Evolutionary conservation across 2,888 invertebrate species (phyloP), one percentile per base, ranked within the genome.

Genomic region (Neria commutata): DNA sequence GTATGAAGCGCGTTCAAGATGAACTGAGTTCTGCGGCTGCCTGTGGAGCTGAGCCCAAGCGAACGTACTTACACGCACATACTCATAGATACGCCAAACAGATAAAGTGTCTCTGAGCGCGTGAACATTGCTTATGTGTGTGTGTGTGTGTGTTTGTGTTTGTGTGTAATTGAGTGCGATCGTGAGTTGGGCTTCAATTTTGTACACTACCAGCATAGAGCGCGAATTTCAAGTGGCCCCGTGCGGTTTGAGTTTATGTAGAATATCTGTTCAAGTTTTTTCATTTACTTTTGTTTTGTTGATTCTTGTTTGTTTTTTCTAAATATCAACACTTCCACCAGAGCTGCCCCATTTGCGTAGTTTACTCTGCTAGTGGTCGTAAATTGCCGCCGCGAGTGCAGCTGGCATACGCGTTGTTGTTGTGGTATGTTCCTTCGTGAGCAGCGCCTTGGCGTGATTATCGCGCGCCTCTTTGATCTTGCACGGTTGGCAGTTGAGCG

Each of bases 401-500:
- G n/a, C n/a, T n/a, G n/a, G n/a, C n/a, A n/a, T n/a, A n/a, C n/a
- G n/a, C n/a, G n/a, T n/a, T n/a, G n/a, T n/a, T n/a, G n/a, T n/a
- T n/a, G n/a, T n/a, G n/a, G n/a, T n/a, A n/a, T n/a, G n/a, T n/a
- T n/a, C n/a, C n/a, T n/a, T n/a, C n/a, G n/a, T n/a, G n/a, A n/a
- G n/a, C n/a, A n/a, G n/a, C n/a, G n/a, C n/a, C n/a, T n/a, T n/a
- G 4, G 6, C n/a, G n/a, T 70, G 64, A 33, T 50, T 57, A 57
- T 62, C 65, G 24, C 67, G 69, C 34, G 67, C 72, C 54, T 70
- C 70, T 23, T 66, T 56, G 23, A 72, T 49, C 56, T 71, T 69
- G 25, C 71, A 72, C 10, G 71, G 66, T 53, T 67, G 68, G 34
- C 73, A 73, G 59, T 71, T 73, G 54, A 72, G n/a, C n/a, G n/a